A percentile compares a stretch with the other conserved stretches of the same genome.
Evolutionary conservation across 2,797 vertebrate species (phyloP).

Genomic region (Mus caroli): DNA sequence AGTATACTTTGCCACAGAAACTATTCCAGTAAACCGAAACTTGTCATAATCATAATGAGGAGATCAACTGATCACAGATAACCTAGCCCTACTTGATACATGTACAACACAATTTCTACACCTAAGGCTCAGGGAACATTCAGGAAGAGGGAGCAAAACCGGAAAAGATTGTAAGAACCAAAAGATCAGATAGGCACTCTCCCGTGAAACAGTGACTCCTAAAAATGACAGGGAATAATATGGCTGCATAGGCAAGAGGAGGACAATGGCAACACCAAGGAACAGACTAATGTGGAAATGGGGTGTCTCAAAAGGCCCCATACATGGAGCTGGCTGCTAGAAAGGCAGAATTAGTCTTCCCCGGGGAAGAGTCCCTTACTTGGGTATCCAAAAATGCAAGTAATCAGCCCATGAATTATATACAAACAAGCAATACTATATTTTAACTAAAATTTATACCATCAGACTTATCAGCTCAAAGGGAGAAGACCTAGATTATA

Average conservation of each 20-base stretch:
- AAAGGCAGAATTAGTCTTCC: background rate
- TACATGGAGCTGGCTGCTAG: background rate
- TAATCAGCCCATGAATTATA: background rate
- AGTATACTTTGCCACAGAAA: background rate
- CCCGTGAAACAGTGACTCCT: background rate
- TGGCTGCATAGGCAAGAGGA: background rate
- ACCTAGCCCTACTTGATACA: background rate
- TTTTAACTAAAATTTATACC: background rate
- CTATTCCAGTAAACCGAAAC: background rate
- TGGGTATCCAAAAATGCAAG: background rate
- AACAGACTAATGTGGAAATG: background rate
- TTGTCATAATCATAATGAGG: background rate
- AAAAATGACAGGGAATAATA: background rate
- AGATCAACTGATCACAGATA: background rate
- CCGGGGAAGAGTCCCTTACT: background rate
- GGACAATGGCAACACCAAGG: background rate
- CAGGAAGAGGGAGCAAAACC: background rate
- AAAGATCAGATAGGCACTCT: background rate
- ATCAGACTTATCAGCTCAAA: background rate
- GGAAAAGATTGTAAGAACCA: background rate
- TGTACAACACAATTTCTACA: background rate
- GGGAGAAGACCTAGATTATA: background rate
- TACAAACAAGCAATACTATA: background rate
- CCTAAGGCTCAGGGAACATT: background rate
- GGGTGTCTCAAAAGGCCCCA: background rate